Base-by-base conservation (phyloP, 2,888 invertebrate species). In the Drosophila buzzatii region DNA sequence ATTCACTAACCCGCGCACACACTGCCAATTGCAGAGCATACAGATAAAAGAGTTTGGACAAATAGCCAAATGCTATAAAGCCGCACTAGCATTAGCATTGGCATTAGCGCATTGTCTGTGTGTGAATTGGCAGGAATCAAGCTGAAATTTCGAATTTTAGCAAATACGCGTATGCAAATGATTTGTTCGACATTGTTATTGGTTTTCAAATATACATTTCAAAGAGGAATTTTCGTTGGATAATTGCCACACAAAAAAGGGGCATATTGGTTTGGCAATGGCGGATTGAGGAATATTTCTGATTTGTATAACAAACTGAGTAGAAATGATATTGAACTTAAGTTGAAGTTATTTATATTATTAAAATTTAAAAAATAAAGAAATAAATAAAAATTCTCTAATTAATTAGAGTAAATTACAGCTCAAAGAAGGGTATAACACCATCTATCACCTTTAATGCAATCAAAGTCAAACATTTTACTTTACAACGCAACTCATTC, bases 161-260 rank as follows among this genome's bases (percentile, higher is more conserved):
- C 81, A 76, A 80, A 85, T 82, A 79, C 69, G 56, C 72, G 73
- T 89, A 89, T 86, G 85, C 73, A 87, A 85, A 86, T 85, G 59
- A 53, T 72, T 58, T 69, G 60, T 47, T 16, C 42, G 49, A 53
- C 60, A 31, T 9, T 64, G 47, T 59, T 47, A 10, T 49, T 59
- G 53, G 41, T 60, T 44, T 45, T 33, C 3, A 10, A 23, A 16
- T 44, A 31, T 6, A 12, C 20, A 16, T 9, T 35, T 9, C 3
- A 23, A 23, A 5, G 10, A 16, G 14, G 23, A 2, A 23, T 23
- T 3, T 41, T 0, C 6, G 2, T 0, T 5, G 16, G n/a, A 33
- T 18, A 7, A 16, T 16, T 18, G 41, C n/a, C 18, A 4, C 0
- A n/a, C 3, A 23, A 23, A 23, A 23, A 23, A 2, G 16, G 20